phyloP scores from a whole-genome alignment of 2,113 vertebrate genomes.

The Otus sunia region DNA sequence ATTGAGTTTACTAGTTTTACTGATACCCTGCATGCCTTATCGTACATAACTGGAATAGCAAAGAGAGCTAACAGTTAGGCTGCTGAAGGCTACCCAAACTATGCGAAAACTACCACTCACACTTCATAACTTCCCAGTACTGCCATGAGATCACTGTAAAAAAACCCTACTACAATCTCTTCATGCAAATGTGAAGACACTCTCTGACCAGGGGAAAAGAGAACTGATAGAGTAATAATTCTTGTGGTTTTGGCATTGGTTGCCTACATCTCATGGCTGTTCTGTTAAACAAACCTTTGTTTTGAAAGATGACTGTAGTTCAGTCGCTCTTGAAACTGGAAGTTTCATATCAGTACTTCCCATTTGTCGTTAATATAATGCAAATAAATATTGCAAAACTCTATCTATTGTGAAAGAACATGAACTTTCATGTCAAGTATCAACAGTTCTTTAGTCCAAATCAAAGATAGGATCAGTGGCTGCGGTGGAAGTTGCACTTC shows the following conservation, averaged over 20 bases:
- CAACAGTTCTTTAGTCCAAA: not conserved
- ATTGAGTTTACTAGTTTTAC: not conserved
- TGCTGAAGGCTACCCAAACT: not conserved
- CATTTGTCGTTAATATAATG: not conserved
- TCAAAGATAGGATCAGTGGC: not conserved
- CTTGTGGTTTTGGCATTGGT: not conserved
- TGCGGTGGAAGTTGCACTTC: not conserved
- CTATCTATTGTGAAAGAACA: not conserved
- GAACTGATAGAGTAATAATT: not conserved
- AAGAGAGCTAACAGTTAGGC: not conserved
- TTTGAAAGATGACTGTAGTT: not conserved
- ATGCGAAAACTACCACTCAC: not conserved
- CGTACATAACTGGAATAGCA: not conserved
- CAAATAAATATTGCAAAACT: not conserved
- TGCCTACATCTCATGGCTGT: not conserved
- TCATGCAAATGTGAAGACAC: not conserved
- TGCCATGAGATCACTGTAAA: accelerated
- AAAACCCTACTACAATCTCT: not conserved
- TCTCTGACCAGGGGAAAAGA: not conserved
- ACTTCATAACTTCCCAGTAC: not conserved
- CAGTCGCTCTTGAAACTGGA: not conserved
- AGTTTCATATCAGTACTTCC: not conserved
- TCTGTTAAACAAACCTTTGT: not conserved
- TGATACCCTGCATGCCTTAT: not conserved
- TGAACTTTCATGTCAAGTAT: not conserved